Base-by-base conservation (phyloP, 1,140 invertebrate species). In the Penaeus vannamei region DNA sequence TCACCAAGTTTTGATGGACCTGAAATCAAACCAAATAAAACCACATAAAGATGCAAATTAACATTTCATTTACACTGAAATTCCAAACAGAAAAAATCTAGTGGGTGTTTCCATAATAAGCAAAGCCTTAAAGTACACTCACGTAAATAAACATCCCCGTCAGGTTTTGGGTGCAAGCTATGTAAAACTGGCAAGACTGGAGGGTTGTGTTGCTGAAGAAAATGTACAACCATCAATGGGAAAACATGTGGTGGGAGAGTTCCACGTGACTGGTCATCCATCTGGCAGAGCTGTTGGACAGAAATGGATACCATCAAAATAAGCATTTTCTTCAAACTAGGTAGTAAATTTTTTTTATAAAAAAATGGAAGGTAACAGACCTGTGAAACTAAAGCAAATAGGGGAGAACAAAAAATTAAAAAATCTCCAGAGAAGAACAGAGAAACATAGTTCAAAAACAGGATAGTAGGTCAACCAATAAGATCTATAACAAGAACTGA, bases 171-270 rank as follows among this genome's bases (percentile, higher is more conserved):
- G 42, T 84, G 87, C 53, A 85, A 29, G 92, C 95, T 94, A 92
- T 95, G 95, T 62, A 95, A 92, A 60, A 95, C 94, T 79, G 95
- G 95, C 80, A 95, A 92, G n/a, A 95, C 94, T 61, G 95, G 95
- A 86, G 94, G 94, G 32, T 93, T 90, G 76, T 93, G 93, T 90
- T 94, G 94, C 92, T 95, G 95, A 29, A 95, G 92, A 92, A 94
- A 95, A 91, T 95, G 94, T 32, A 95, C 92, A 60, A 95, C 92
- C 94, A 95, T 95, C 42, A 95, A 91, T 79, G 94, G 94, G 91
- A 95, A 95, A 20, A 94, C 94, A 92, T 95, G 95, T 2, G 95
- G 95, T 22, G 95, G 95, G n/a, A 95, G 92, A 92, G 95, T 95
- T 36, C 95, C 95, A 86, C 93, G 92, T 0, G 94, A 94, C 5